These are phyloP conservation scores for Macrosoma leucophasiata DNA, from an alignment of 2,888 invertebrate species.

Conservation along the genomic window DNA sequence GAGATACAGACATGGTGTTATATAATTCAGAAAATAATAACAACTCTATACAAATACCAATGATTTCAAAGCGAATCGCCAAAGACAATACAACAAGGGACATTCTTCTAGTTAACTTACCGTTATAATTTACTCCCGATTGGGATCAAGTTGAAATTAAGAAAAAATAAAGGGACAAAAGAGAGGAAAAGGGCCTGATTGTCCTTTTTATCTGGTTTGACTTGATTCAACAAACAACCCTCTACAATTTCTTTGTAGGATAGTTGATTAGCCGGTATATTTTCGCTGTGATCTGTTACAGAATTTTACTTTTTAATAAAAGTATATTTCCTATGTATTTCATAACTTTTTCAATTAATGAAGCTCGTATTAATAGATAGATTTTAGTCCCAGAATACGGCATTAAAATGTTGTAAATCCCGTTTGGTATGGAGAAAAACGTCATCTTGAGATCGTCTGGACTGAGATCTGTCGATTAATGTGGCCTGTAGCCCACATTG, in stretches of 20 bases:
- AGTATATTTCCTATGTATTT: too few relatives aligned
- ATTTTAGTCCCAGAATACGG: too few relatives aligned
- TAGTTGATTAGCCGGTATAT: conserved; percentile 31
- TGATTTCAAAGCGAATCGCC: conserved; percentile 48
- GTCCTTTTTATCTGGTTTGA: conserved; percentile 49
- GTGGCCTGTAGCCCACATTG: too few relatives aligned
- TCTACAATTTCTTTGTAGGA: conserved; percentile 48
- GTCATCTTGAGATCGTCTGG: too few relatives aligned
- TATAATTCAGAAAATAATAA: conserved; percentile 11
- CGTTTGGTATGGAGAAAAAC: too few relatives aligned
- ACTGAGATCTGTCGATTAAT: too few relatives aligned
- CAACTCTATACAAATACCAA: conserved; percentile 52
- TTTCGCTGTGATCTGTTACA: too few relatives aligned
- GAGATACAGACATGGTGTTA: too few relatives aligned
- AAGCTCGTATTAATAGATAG: too few relatives aligned
- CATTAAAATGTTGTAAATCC: too few relatives aligned
- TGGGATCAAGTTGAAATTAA: conserved; percentile 73
- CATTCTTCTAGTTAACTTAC: conserved; percentile 69
- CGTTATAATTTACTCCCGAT: conserved; percentile 74
- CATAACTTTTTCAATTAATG: too few relatives aligned
- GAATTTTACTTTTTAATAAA: too few relatives aligned
- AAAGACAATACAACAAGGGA: conserved; percentile 61
- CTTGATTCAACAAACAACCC: conserved; percentile 68
- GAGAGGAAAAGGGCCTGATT: conserved; percentile 41
- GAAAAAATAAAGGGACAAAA: conserved; percentile 71